Percentiles rank a stretch among this genome's conserved stretches.
phyloP scores from a whole-genome alignment of 2,888 invertebrate species.

The Eumacrocentrus americanus region DNA sequence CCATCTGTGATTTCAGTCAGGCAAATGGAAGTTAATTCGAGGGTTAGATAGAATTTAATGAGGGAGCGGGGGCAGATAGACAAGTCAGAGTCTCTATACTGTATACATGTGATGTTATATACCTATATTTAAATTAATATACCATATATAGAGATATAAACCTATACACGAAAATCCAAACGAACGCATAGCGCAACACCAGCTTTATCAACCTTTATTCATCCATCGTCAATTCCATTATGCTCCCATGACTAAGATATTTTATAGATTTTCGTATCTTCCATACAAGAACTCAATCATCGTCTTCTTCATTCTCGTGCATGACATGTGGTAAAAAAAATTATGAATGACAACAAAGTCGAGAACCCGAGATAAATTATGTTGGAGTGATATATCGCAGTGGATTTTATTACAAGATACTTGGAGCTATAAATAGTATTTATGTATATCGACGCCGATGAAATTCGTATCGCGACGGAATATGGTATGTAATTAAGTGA shows the following conservation, averaged over 20 bases:
- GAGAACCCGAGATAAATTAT: not conserved
- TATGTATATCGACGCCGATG: not conserved
- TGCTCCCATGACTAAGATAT: slow-evolving; percentile 22
- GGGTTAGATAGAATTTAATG: slow-evolving; percentile 29
- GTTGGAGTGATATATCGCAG: not conserved
- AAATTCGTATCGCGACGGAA: slow-evolving; percentile 9
- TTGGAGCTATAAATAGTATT: not conserved
- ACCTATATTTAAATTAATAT: not conserved
- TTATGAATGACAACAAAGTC: slow-evolving; percentile 2
- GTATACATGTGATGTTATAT: not conserved
- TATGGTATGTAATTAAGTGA: slow-evolving; percentile 34
- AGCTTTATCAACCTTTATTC: slow-evolving; percentile 17
- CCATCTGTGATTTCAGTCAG: slow-evolving; percentile 36
- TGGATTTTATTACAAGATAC: not conserved
- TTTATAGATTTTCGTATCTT: slow-evolving; percentile 10
- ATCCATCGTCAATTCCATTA: slow-evolving; percentile 19
- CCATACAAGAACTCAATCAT: slow-evolving; percentile 21
- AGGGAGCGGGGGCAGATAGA: slow-evolving; percentile 6
- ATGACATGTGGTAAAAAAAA: not conserved
- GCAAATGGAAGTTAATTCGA: slow-evolving; percentile 30
- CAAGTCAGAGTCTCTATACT: not conserved
- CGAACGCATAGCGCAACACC: no score
- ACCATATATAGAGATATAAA: not conserved
- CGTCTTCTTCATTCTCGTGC: slow-evolving; percentile 15
- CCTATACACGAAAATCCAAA: not conserved